A percentile compares a stretch with the other conserved stretches of the same genome.
Evolutionary conservation across 2,113 vertebrate species (phyloP).

Genomic region (Sorex araneus): DNA sequence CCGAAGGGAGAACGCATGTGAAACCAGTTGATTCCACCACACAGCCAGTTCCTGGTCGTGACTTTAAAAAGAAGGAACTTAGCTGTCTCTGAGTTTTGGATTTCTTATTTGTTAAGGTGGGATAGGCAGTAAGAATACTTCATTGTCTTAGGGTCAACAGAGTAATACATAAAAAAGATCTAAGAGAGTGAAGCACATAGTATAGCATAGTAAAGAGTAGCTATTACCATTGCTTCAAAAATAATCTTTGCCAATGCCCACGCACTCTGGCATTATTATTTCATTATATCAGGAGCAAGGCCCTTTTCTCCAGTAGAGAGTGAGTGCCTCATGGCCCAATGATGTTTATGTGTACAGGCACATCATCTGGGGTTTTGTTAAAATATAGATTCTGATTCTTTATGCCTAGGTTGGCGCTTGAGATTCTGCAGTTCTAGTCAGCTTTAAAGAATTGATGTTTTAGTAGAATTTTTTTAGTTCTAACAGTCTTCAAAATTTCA

Average conservation of each 20-base stretch:
- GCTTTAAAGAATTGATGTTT: constrained; percentile 15
- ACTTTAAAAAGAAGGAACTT: neutral
- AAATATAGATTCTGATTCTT: constrained; percentile 35
- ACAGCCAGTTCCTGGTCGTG: neutral
- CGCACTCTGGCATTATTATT: neutral
- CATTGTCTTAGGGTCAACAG: neutral
- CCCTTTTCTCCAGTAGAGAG: neutral
- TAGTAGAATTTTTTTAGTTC: constrained; percentile 11
- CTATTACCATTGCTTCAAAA: neutral
- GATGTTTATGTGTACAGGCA: neutral
- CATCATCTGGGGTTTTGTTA: neutral
- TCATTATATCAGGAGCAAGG: neutral
- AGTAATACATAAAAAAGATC: neutral
- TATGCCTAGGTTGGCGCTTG: neutral
- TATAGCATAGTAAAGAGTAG: neutral
- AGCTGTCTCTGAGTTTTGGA: neutral
- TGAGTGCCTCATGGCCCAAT: neutral
- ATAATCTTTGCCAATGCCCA: neutral
- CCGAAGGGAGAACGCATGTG: neutral
- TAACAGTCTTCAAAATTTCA: constrained; percentile 15
- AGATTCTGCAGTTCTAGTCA: constrained; percentile 33
- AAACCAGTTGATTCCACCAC: neutral
- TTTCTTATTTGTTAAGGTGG: neutral
- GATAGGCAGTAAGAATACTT: neutral
- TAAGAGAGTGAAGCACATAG: neutral